Conservation (phyloP, 2,797 vertebrate species). For the Sitta carolinensis region DNA sequence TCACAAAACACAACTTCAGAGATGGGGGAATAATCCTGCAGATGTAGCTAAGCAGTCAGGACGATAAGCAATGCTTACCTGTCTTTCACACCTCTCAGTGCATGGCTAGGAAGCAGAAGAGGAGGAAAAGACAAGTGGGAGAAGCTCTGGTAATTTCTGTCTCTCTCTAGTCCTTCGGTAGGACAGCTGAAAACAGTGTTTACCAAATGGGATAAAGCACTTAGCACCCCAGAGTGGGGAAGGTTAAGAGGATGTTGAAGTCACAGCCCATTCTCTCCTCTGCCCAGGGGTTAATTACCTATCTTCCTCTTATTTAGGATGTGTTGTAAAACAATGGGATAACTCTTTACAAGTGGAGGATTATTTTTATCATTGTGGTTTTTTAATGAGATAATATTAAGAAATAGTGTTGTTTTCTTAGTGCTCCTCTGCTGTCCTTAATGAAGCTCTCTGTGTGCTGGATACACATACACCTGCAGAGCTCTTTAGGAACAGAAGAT, state of each 20-base stretch:
- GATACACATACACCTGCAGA: background rate
- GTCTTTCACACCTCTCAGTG: background rate
- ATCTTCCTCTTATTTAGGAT: background rate
- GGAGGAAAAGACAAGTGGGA: background rate
- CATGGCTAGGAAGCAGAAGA: background rate
- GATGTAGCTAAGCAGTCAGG: background rate
- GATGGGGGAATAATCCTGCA: background rate
- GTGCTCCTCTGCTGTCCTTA: background rate
- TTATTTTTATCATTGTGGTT: background rate
- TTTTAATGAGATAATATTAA: slow-evolving; percentile 3
- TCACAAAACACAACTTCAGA: background rate
- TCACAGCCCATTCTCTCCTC: background rate
- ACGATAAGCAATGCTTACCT: background rate
- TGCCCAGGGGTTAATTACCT: background rate
- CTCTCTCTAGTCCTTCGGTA: background rate
- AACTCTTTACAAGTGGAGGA: background rate
- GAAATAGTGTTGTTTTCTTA: background rate
- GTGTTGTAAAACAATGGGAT: background rate
- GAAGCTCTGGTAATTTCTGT: background rate
- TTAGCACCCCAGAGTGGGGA: background rate
- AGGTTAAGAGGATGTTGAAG: background rate
- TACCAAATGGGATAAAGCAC: background rate
- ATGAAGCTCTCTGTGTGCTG: background rate
- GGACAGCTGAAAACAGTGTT: background rate
- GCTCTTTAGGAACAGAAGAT: background rate